Evolutionary conservation across 2,797 vertebrate genomes (phyloP), one percentile per base, ranked within the genome.

Genomic region (Pantherophis vulpinus): DNA sequence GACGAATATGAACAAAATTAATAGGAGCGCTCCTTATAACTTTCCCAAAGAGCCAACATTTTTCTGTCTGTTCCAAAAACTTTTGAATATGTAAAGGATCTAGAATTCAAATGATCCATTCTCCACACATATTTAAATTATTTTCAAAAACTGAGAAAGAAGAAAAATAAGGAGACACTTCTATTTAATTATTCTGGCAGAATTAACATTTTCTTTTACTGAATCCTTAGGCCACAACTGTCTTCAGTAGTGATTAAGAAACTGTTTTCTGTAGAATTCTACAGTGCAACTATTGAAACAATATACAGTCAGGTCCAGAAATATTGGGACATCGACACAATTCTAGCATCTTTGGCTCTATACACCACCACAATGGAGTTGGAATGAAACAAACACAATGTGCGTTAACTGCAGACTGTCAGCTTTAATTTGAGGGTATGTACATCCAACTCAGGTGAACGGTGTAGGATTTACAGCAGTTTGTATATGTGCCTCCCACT

Each of bases 191-290:
- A 79, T 58, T 63, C 11, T 95, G 94, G 91, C 90, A 92, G 18
- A 70, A 93, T 93, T 92, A 93, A 91, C 9, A 92, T 32, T 56
- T 70, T 89, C 37, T 93, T 90, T 32, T 56, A 93, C 91, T 55
- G 61, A 27, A 91, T 63, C 0, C 66, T 55, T 32, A 55, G 56
- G 83, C 63, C 51, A 91, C 86, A 89, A 90, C 59, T 91, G 51
- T 93, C 95, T 94, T 32, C 94, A 87, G 59, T 23, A 60, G 54
- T 87, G 92, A n/a, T 94, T 86, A 91, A 6, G 37, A 23, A 96
- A 7, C 47, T 87, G 55, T 32, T 32, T 88, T 47, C 42, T 42
- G 47, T 20, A 42, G 55, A 66, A 63, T 93, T 89, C 0, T 61
- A 32, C 42, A 16, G n/a, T 83, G 14, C 10, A 79, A 94, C 90